Percentiles rank a stretch among this genome's conserved stretches.
Evolutionary conservation across 2,888 invertebrate genomes (phyloP).

Genomic region (Cremastinae sp.): DNA sequence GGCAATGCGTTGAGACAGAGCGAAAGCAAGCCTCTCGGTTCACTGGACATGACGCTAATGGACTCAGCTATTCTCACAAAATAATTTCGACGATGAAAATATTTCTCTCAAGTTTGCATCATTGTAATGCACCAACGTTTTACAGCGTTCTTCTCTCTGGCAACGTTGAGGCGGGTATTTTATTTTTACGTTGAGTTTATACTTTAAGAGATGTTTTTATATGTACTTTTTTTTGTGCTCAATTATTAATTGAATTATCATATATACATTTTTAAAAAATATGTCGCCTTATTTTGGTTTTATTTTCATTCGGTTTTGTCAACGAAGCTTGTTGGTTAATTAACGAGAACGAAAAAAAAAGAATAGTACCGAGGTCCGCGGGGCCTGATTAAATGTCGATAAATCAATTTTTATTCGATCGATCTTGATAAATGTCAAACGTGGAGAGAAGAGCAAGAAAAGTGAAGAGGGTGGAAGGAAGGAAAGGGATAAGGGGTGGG

Average conservation of each 20-base stretch:
- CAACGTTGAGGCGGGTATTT: no score
- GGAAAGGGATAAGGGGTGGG: constrained; percentile 30
- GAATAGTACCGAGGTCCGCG: constrained; percentile 18
- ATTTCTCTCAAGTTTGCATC: no score
- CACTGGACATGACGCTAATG: constrained; percentile 66
- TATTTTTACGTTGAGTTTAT: no score
- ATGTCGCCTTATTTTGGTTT: no score
- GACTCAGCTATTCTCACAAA: constrained; percentile 65
- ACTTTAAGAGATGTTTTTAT: no score
- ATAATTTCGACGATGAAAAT: constrained; percentile 64
- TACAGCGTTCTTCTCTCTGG: no score
- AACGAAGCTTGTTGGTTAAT: no score
- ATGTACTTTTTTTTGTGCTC: no score
- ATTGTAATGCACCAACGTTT: no score
- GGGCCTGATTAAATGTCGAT: constrained; percentile 58
- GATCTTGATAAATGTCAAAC: constrained; percentile 62
- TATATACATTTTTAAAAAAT: no score
- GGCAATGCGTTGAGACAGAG: constrained; percentile 62
- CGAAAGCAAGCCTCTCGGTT: constrained; percentile 57
- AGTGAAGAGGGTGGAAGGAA: constrained; percentile 42
- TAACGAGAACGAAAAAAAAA: constrained; percentile 14
- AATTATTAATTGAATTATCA: no score
- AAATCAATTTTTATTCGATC: constrained; percentile 64
- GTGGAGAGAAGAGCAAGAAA: constrained; percentile 31
- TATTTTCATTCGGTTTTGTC: constrained; percentile 20